Base-by-base conservation (phyloP, 1,140 invertebrate species). In the Drosophila tristis region DNA sequence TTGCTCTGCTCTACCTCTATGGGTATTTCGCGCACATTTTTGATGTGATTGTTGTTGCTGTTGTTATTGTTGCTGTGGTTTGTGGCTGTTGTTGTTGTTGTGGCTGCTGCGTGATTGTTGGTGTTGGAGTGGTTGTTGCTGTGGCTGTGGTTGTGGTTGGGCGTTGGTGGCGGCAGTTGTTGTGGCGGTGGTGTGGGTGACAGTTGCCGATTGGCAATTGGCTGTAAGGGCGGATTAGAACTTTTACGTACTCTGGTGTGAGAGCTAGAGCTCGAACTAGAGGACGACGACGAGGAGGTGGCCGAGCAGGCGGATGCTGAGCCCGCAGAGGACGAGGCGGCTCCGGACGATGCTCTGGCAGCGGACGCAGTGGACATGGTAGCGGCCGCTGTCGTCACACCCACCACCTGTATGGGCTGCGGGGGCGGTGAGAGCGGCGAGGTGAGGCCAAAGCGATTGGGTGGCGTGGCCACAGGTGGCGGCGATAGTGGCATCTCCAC, bases 401-500 rank as follows among this genome's bases (percentile, higher is more conserved):
- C 58, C 25, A 91, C 71, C 53, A 91, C 80, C 31, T 91, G 90
- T 53, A 91, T 89, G 20, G 90, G 90, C 25, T 91, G 90, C 5
- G 90, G 90, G 2, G 90, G 90, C 39, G 91, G 91, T 25, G 91
- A 91, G 11, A 91, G 47, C 5, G 91, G 84, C 5, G 78, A 73
- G 16, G 20, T 66, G 29, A 53, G 35, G 0, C 71, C 61, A 13
- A 75, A 75, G 49, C 54, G 72, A 78, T 44, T 65, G 54, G 31
- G 64, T n/a, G 90, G 73, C 13, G 85, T 61, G 29, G 71, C 73
- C 16, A 74, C 68, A n/a, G 93, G 92, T 23, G 91, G 92, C 62
- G 92, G 91, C 13, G 87, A 92, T 16, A 93, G 80, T 31, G 92
- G 91, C 84, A 91, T 91, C 64, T 92, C 90, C 1, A 91, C 80